A percentile compares a stretch with the other conserved stretches of the same genome.
phyloP scores from a whole-genome alignment of 2,888 invertebrate species.

The Nomada ruficornis region DNA sequence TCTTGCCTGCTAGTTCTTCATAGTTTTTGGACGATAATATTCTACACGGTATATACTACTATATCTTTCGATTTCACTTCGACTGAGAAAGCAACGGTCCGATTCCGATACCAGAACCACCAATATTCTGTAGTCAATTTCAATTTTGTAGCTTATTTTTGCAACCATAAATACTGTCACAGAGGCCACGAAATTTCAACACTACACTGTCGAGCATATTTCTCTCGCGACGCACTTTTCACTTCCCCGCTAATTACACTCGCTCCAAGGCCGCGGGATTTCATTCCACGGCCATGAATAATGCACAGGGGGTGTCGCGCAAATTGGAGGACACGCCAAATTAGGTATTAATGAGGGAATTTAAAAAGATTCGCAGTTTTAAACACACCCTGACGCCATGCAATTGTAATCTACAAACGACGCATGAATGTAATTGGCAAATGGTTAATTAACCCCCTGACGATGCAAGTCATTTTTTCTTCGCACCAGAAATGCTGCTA shows the following conservation, averaged over 20 bases:
- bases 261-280: constrained; percentile 21
- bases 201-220: not conserved
- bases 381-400: constrained; percentile 6
- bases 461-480: constrained; percentile 4
- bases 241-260: constrained; percentile 42
- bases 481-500: not conserved
- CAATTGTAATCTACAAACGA: constrained; percentile 16
- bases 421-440: not conserved
- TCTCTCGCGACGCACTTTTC: constrained; percentile 18
- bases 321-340: constrained; percentile 32
- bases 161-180: not conserved
- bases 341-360: constrained; percentile 43
- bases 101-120: not conserved
- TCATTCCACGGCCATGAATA: constrained; percentile 32
- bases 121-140: not conserved
- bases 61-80: not conserved
- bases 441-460: constrained; percentile 33
- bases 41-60: constrained; percentile 7
- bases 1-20: not conserved
- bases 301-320: constrained; percentile 16
- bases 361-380: constrained; percentile 23
- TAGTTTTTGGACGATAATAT: not conserved
- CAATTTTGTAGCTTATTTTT: not conserved
- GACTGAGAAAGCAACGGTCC: not conserved
- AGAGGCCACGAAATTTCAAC: constrained; percentile 10